Base-by-base conservation (phyloP, 2,797 vertebrate genomes). In the Cephalopachus bancanus region DNA sequence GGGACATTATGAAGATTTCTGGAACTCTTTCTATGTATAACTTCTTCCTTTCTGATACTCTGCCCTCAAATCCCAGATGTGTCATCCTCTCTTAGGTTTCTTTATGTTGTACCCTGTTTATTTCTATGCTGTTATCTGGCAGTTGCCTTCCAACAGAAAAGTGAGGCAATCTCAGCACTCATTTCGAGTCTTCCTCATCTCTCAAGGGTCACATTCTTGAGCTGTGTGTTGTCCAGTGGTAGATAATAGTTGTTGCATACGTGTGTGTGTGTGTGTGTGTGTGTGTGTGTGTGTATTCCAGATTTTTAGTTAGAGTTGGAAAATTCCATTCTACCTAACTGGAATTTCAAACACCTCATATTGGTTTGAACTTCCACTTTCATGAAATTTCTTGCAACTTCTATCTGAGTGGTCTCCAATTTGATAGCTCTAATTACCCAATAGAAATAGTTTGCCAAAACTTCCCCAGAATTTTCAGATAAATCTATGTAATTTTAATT, bases 361-460 rank as follows among this genome's bases (percentile, higher is more conserved):
- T 86, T 87, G 20, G 28, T 37, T 92, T 90, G 30, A 79, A 69
- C 87, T 83, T 89, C 10, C 28, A 92, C 78, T 80, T 91, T 87
- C 19, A 65, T 72, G 26, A 76, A 44, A 44, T 44, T 44, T 44
- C 44, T 44, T 44, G 4, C 1, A 64, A 69, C 81, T 67, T 90
- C 53, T 85, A 5, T 59, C 28, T 87, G 28, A 72, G 64, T 76
- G 28, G 2, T 85, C 96, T 90, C 76, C 49, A 80, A 53, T 8
- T 89, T 37, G n/a, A 65, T 62, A 69, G 22, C 94, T 93, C n/a
- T 80, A 72, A 53, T 60, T 87, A 49, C 22, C 10, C 5, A 60
- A 37, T 2, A 87, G 49, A 93, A 93, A 95, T 30, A 67, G 19
- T 93, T 76, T 95, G 59, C 17, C 37, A 85, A n/a, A 88, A 79